A percentile compares a stretch with the other conserved stretches of the same genome.
These are phyloP conservation scores for Nomada goodeniana DNA, from an alignment of 2,888 invertebrate genomes.

Conservation along the genomic window DNA sequence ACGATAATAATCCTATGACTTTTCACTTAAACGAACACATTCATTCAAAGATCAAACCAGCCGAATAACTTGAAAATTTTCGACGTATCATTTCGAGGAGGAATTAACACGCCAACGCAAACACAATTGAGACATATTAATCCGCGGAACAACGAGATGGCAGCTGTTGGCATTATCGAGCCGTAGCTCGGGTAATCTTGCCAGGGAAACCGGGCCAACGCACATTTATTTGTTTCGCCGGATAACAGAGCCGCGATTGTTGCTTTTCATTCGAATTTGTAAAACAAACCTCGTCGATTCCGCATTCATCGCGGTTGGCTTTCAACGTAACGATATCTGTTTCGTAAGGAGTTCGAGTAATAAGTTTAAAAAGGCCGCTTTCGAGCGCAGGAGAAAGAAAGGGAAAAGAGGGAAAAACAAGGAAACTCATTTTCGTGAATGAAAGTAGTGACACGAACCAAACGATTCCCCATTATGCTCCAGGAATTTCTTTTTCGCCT, in stretches of 20 bases:
- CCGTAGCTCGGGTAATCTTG: conserved; percentile 29
- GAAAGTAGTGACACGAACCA: conserved; percentile 40
- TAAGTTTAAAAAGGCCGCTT: conserved; percentile 19
- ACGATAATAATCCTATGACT: too few species aligned
- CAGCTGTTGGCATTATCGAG: conserved; percentile 18
- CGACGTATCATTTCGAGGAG: neutral
- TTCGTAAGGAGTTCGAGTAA: conserved; percentile 27
- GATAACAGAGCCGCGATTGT: conserved; percentile 39
- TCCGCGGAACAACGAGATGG: conserved; percentile 11
- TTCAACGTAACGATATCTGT: conserved; percentile 21
- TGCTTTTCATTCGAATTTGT: conserved; percentile 44
- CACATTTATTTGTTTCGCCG: conserved; percentile 44
- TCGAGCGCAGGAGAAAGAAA: conserved; percentile 3
- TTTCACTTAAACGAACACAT: neutral
- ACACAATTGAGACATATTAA: conserved; percentile 10
- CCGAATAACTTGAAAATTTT: neutral
- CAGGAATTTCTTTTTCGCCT: conserved; percentile 1
- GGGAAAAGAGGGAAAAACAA: neutral
- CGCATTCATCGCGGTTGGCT: conserved; percentile 10
- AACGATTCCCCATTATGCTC: conserved; percentile 32
- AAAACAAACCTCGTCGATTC: conserved; percentile 34
- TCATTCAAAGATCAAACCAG: neutral
- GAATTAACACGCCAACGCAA: neutral
- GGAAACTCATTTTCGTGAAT: conserved; percentile 32
- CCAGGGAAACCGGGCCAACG: conserved; percentile 45